Evolutionary conservation across 2,113 vertebrate species (phyloP), one percentile per base, ranked within the genome.

Genomic region (Pteruthius melanotis): DNA sequence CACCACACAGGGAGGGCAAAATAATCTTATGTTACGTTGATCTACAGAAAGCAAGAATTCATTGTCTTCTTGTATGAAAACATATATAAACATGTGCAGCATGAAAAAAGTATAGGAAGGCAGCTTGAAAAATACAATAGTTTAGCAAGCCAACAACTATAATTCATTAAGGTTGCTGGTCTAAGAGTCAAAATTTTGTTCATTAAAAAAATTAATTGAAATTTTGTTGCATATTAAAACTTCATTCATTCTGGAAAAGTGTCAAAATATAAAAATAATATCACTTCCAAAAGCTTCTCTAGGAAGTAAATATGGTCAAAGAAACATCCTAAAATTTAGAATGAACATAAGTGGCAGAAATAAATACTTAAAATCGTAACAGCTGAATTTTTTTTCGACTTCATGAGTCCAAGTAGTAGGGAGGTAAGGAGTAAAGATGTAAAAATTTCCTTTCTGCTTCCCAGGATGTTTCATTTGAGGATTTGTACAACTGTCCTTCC

Each of bases 391-490:
- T 82, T 82, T 85, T 50, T 53, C 33, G 60, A 3, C 20, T 64
- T 80, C 24, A 14, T 3, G 3, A 88, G 39, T 81, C 19, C 42
- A 52, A 21, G 14, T 40, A 63, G 24, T 26, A 37, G 20, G 12
- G 9, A 59, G 4, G 27, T 47, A 85, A 79, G 15, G 42, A 72
- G 59, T 63, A 68, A 59, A n/a, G 37, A 64, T 1, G 1, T 31
- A 52, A 52, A 70, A 10, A 21, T 95, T 90, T 77, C 33, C 44
- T 42, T 93, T 88, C 24, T 90, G 39, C 40, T 88, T 83, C 56
- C 21, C 40, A 45, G n/a, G 6, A 7, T 49, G 20, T 89, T 76
- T 45, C 33, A 24, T 50, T 6, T 78, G 35, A 64, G 40, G 3
- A 35, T 66, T 81, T 89, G 20, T 74, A 27, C 33, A 81, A 68